Conservation (phyloP, 1,140 invertebrate species). For the Steinernema feltiae region DNA sequence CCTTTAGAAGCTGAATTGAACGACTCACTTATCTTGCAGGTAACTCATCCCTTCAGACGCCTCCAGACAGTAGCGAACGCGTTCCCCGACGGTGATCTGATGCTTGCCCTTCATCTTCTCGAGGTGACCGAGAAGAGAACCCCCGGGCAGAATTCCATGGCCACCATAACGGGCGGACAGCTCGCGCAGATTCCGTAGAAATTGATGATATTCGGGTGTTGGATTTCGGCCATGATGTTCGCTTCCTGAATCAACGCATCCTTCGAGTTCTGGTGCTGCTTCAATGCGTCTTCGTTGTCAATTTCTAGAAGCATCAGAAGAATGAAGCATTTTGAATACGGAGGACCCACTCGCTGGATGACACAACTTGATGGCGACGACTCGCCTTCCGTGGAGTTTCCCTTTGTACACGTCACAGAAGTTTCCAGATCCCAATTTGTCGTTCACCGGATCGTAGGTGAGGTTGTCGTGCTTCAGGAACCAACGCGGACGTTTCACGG, state of each 20-base stretch:
- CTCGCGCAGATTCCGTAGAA: slow-evolving; percentile 27
- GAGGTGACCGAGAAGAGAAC: slow-evolving; percentile 34
- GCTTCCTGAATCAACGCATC: slow-evolving; percentile 26
- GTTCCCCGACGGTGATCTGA: slow-evolving; percentile 21
- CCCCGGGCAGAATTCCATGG: slow-evolving; percentile 40
- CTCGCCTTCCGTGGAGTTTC: not conserved
- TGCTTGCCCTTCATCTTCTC: slow-evolving; percentile 19
- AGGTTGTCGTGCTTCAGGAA: slow-evolving; percentile 19
- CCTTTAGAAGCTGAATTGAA: not conserved
- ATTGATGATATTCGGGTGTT: slow-evolving; percentile 15
- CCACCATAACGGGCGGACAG: slow-evolving; percentile 28
- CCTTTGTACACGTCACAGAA: slow-evolving; percentile 32
- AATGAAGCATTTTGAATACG: not conserved
- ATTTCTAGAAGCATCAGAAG: not conserved
- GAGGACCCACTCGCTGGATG: slow-evolving; percentile 12
- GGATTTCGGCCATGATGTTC: slow-evolving; percentile 28
- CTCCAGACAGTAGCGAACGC: slow-evolving; percentile 24
- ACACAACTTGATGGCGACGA: slow-evolving; percentile 15
- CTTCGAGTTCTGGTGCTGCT: slow-evolving; percentile 13
- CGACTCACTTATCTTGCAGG: slow-evolving; percentile 56
- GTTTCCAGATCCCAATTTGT: slow-evolving; percentile 28
- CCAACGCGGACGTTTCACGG: slow-evolving; percentile 19
- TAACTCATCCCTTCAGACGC: slow-evolving; percentile 35
- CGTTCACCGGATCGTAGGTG: slow-evolving; percentile 16
- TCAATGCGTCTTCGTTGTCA: not conserved